These are phyloP conservation scores for Hypsibius dujardini DNA, from an alignment of 1,140 invertebrate species.

Conservation along the genomic window DNA sequence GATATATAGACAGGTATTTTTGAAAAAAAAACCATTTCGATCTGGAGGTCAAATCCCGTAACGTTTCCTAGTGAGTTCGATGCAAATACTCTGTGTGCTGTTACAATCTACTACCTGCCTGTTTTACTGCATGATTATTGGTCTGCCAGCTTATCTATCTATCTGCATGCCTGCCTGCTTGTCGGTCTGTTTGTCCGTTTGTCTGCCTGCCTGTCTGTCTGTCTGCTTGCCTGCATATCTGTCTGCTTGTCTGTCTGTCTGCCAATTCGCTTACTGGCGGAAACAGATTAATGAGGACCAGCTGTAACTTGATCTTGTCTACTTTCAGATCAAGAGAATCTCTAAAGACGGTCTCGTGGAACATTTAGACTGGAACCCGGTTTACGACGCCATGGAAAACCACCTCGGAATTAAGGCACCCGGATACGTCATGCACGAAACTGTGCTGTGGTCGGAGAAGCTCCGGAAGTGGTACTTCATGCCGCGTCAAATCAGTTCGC, in stretches of 20 bases:
- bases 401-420: constrained; percentile 43
- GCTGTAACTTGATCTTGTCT: not conserved
- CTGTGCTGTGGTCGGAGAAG: constrained; percentile 65
- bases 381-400: constrained; percentile 45
- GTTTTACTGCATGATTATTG: too few species aligned
- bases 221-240: not conserved
- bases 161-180: too few species aligned
- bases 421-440: constrained; percentile 93
- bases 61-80: too few species aligned
- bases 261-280: not conserved
- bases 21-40: too few species aligned
- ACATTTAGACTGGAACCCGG: constrained; percentile 54
- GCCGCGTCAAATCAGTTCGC: constrained; percentile 66
- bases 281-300: too few species aligned
- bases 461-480: constrained; percentile 80
- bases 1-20: too few species aligned
- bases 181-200: too few species aligned
- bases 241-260: not conserved
- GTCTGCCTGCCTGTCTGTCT: too few species aligned
- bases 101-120: too few species aligned
- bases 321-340: constrained; percentile 55
- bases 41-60: too few species aligned
- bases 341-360: constrained; percentile 56
- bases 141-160: too few species aligned
- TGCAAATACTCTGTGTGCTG: too few species aligned